phyloP scores from a whole-genome alignment of 2,797 vertebrate species.

The Valencia hispanica region DNA sequence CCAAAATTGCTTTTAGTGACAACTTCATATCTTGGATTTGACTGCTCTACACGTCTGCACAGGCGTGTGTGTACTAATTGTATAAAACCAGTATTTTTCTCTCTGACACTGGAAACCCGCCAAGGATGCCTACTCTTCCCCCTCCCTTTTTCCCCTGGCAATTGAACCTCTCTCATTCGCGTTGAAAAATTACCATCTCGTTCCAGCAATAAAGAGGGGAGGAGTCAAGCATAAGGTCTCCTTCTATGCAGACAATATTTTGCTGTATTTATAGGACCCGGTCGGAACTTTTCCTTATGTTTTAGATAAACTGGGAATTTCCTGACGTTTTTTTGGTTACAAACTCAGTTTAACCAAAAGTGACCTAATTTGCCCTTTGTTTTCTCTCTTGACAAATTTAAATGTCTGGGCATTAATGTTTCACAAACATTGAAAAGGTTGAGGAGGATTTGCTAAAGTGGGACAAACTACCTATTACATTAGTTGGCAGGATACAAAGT shows the following conservation, averaged over 20 bases:
- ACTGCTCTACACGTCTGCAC: neutral
- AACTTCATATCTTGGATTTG: neutral
- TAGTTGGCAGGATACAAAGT: too few species aligned
- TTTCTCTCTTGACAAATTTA: neutral
- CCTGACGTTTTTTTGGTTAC: neutral
- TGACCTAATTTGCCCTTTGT: neutral
- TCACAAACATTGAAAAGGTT: too few species aligned
- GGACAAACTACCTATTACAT: too few species aligned
- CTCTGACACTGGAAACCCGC: neutral
- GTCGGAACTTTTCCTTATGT: neutral
- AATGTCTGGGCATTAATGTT: neutral
- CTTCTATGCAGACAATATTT: neutral
- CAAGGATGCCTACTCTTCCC: neutral
- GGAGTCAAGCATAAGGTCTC: neutral
- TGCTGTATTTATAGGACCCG: neutral
- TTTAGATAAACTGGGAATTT: neutral
- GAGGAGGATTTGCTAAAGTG: too few species aligned
- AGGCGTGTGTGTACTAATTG: neutral
- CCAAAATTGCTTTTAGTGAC: neutral
- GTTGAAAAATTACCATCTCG: neutral
- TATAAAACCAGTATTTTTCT: neutral
- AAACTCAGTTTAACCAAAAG: neutral
- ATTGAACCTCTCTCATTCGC: neutral
- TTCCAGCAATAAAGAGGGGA: neutral
- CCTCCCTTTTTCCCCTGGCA: neutral